phyloP scores from a whole-genome alignment of 2,888 invertebrate genomes.

The Agrochola litura region DNA sequence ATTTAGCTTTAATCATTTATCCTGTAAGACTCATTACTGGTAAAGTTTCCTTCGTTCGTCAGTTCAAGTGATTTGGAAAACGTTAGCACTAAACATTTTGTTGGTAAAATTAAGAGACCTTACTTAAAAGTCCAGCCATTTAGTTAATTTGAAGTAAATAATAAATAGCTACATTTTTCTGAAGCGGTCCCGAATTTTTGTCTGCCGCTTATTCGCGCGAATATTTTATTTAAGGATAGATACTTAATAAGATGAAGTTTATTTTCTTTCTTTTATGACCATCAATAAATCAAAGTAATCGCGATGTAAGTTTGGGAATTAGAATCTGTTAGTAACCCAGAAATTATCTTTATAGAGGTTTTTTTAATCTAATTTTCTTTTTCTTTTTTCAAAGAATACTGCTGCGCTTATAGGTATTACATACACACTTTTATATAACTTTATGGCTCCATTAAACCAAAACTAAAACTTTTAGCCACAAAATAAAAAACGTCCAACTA shows the following conservation, averaged over 20 bases:
- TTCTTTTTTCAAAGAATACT: not conserved
- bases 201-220: not conserved
- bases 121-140: constrained; percentile 27
- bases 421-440: not conserved
- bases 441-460: not conserved
- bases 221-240: not conserved
- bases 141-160: constrained; percentile 39
- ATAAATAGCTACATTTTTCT: constrained; percentile 3
- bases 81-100: constrained; percentile 26
- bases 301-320: no score
- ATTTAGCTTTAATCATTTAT: constrained; percentile 55
- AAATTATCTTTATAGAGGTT: not conserved
- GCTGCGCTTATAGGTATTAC: not conserved
- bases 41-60: constrained; percentile 24
- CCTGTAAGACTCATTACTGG: constrained; percentile 32
- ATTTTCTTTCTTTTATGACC: not conserved
- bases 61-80: constrained; percentile 42
- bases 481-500: constrained; percentile 31
- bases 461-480: not conserved
- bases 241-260: not conserved
- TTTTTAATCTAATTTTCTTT: not conserved
- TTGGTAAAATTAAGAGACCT: constrained; percentile 30
- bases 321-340: not conserved
- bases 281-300: not conserved
- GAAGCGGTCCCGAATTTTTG: not conserved